Conservation (phyloP, 2,113 vertebrate species). For the Syngnathus floridae region DNA sequence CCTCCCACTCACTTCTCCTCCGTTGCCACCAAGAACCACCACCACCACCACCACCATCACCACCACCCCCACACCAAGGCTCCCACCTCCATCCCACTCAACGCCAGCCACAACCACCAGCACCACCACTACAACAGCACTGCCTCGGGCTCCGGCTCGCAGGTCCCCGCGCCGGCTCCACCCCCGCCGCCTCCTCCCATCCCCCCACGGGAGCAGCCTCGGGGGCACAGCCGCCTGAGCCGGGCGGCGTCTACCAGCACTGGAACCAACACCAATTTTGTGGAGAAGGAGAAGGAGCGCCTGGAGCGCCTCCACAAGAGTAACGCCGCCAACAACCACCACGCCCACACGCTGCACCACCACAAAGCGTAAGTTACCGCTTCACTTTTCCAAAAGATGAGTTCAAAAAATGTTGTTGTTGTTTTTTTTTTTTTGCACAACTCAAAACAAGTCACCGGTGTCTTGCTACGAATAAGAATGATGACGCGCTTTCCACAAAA, state of each 20-base stretch:
- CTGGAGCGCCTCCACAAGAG: conserved; percentile 69
- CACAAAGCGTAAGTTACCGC: conserved; percentile 79
- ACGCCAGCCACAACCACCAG: conserved; percentile 45
- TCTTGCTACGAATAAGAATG: not conserved
- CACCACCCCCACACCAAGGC: conserved; percentile 46
- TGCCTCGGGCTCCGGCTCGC: conserved; percentile 37
- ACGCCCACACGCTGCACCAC: conserved; percentile 72
- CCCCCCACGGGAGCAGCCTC: conserved; percentile 57
- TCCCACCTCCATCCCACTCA: conserved; percentile 53
- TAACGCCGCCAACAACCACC: conserved; percentile 70
- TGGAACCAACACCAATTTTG: conserved; percentile 76
- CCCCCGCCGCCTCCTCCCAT: conserved; percentile 61
- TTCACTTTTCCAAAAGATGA: not conserved
- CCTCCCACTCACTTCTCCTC: conserved; percentile 55
- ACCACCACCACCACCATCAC: conserved; percentile 28
- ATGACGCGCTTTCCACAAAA: not conserved
- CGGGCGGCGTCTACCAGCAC: conserved; percentile 68
- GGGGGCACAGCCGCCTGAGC: conserved; percentile 74
- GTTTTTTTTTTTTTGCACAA: not conserved
- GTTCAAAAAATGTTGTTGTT: not conserved
- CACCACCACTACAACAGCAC: conserved; percentile 61
- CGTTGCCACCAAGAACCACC: conserved; percentile 48
- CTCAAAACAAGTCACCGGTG: not conserved
- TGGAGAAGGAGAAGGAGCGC: conserved; percentile 74
- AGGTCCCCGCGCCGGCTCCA: conserved; percentile 46